A percentile compares a stretch with the other conserved stretches of the same genome.
Evolutionary conservation across 2,113 vertebrate genomes (phyloP).

Genomic region (Pachypanchax playfairii): DNA sequence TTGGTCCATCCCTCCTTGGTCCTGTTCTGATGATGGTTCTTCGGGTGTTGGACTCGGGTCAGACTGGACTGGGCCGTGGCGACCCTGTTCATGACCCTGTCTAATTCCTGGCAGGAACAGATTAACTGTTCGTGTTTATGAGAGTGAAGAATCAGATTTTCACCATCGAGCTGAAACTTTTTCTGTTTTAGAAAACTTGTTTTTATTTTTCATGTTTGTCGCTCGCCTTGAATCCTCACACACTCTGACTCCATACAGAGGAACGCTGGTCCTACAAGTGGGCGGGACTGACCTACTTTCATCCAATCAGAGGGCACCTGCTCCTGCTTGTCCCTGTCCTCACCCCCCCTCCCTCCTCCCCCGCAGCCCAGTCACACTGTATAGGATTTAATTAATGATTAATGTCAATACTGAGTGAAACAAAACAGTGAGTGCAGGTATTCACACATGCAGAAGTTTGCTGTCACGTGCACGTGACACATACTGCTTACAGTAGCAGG

Average conservation of each 20-base stretch:
- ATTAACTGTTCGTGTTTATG: too few relatives aligned
- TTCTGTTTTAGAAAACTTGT: background rate
- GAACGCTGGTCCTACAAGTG: conserved; percentile 65
- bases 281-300: conserved; percentile 76
- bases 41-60: background rate
- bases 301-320: conserved; percentile 61
- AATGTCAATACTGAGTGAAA: too few relatives aligned
- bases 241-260: too few relatives aligned
- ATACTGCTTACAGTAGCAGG: too few relatives aligned
- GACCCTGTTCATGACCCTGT: background rate
- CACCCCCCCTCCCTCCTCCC: background rate
- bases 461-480: too few relatives aligned
- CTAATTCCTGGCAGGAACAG: too few relatives aligned
- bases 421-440: too few relatives aligned
- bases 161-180: too few relatives aligned
- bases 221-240: too few relatives aligned
- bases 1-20: background rate
- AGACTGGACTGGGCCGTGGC: background rate
- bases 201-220: background rate
- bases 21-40: background rate
- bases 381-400: too few relatives aligned
- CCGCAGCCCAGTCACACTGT: conserved; percentile 60
- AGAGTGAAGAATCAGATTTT: too few relatives aligned
- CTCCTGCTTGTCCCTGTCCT: conserved; percentile 3
- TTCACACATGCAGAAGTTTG: too few relatives aligned